Evolutionary conservation across 2,113 vertebrate genomes (phyloP), one percentile per base, ranked within the genome.

Genomic region (Chaetodon auriga): DNA sequence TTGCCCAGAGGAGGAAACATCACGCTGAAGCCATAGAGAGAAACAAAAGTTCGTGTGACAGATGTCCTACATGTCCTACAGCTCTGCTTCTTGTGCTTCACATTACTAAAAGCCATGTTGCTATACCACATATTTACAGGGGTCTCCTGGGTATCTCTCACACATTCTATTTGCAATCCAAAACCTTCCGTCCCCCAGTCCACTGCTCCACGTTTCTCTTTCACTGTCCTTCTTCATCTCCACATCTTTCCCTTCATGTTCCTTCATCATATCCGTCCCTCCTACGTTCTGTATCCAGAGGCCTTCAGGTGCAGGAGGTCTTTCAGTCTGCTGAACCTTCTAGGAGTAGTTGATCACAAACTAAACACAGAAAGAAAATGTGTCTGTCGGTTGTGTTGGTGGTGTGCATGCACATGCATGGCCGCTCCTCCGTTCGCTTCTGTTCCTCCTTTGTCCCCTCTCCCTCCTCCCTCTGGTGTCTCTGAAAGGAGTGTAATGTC

Each of bases 331-430:
- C 73, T 53, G 57, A 65, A 45, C 75, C n/a, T 70, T 84, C 58
- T 35, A 23, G 53, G 74, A 69, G 62, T 54, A 63, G 72, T 86
- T 77, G 84, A 84, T 92, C 95, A 92, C 93, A 94, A 92, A 90
- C 81, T 81, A 93, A 93, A 97, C 94, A 89, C 83, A 85, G 80
- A 90, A 90, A 91, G 86, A 89, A 87, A 93, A 90, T 77, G 88
- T 93, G 90, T 87, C 76, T 8, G 80, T 94, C 66, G 79, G 81
- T 85, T 91, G 82, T 92, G 90, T 91, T 85, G 89, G 88, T 93
- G 96, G 90, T 97, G 96, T 95, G 96, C 98, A 99, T 99, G 98
- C 98, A 99, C 98, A 99, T 99, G 98, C 98, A 96, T 96, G 96
- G 96, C 94, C 93, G 95, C 80, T 91, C 80, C 83, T 83, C 62